Conservation (phyloP, 2,113 vertebrate genomes). For the Chascanopsetta lugubris region DNA sequence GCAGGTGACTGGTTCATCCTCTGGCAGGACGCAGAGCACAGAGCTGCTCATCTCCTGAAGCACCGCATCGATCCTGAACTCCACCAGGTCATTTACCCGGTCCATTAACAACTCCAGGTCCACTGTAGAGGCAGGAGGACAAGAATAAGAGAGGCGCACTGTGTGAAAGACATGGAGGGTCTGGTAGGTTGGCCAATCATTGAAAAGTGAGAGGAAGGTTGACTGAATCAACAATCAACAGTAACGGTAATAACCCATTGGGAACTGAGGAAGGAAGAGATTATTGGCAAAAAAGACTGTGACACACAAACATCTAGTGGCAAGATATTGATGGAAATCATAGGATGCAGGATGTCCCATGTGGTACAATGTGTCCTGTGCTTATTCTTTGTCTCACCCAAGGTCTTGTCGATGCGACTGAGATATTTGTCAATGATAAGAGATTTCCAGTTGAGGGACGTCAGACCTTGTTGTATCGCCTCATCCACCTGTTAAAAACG, state of each 20-base stretch:
- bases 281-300: background rate
- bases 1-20: slow-evolving; percentile 86
- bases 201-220: background rate
- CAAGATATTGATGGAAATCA: slow-evolving; percentile 27
- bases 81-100: slow-evolving; percentile 86
- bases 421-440: slow-evolving; percentile 90
- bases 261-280: background rate
- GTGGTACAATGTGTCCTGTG: slow-evolving; percentile 6
- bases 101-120: slow-evolving; percentile 88
- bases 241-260: too few species aligned
- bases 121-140: slow-evolving; percentile 63
- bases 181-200: background rate
- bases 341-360: slow-evolving; percentile 20
- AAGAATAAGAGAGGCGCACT: background rate
- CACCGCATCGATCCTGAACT: slow-evolving; percentile 88
- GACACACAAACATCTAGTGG: background rate
- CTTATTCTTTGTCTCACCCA: slow-evolving; percentile 80
- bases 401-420: slow-evolving; percentile 76
- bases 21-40: slow-evolving; percentile 85
- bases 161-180: background rate
- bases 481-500: slow-evolving; percentile 81
- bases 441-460: slow-evolving; percentile 89
- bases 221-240: too few species aligned
- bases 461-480: slow-evolving; percentile 87
- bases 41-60: slow-evolving; percentile 87